These are phyloP conservation scores for Pholis gunnellus DNA, from an alignment of 2,113 vertebrate species.

Conservation along the genomic window DNA sequence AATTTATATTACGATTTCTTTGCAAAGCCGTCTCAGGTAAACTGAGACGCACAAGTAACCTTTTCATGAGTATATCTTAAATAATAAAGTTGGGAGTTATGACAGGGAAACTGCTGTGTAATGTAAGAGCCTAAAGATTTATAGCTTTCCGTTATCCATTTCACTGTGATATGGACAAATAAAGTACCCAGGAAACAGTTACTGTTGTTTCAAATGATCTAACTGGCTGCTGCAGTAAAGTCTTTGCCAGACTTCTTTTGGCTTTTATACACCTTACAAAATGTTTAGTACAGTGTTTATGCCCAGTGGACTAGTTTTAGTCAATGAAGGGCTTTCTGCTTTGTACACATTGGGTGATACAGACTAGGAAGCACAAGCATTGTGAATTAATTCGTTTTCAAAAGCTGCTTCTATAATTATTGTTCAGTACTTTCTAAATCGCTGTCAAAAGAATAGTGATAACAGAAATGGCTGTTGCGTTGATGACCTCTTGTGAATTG, in stretches of 20 bases:
- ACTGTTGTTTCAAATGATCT: conserved; percentile 39
- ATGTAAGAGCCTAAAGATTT: conserved; percentile 32
- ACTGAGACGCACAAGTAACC: too few species aligned
- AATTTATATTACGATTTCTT: conserved; percentile 1
- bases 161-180: conserved; percentile 30
- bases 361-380: background rate
- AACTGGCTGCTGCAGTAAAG: conserved; percentile 32
- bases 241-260: conserved; percentile 24
- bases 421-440: conserved; percentile 26
- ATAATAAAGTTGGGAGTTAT: conserved; percentile 1
- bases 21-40: background rate
- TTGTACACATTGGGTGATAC: conserved; percentile 5
- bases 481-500: conserved; percentile 36
- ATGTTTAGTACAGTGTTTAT: conserved; percentile 8
- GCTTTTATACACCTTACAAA: conserved; percentile 16
- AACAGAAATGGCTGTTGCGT: conserved; percentile 22
- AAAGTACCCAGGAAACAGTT: conserved; percentile 29
- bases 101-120: background rate
- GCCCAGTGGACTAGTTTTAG: conserved; percentile 21
- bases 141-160: conserved; percentile 33
- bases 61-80: background rate
- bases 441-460: conserved; percentile 36
- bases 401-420: conserved; percentile 30
- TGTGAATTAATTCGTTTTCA: conserved; percentile 15
- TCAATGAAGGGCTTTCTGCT: background rate